Evolutionary conservation across 2,888 invertebrate genomes (phyloP).

Genomic region (Ectemnius cavifrons): DNA sequence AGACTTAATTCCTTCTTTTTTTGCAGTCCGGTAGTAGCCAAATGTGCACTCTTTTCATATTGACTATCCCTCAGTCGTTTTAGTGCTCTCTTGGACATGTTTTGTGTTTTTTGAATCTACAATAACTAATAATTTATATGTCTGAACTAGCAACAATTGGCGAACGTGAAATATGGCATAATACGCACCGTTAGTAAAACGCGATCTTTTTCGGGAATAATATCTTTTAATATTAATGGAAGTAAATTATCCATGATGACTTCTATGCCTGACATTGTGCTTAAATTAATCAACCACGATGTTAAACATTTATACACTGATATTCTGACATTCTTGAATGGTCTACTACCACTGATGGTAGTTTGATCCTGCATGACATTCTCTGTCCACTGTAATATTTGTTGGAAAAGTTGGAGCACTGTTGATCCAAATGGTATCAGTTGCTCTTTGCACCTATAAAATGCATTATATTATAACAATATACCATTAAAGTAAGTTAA

Average conservation of each 20-base stretch:
- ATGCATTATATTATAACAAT: slow-evolving; percentile 23
- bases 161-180: neutral
- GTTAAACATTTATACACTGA: slow-evolving; percentile 67
- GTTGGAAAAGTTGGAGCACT: slow-evolving; percentile 67
- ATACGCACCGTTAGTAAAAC: slow-evolving; percentile 65
- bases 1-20: slow-evolving; percentile 40
- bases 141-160: slow-evolving; percentile 2
- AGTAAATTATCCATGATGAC: slow-evolving; percentile 67
- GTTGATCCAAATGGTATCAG: slow-evolving; percentile 66
- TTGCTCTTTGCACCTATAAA: slow-evolving; percentile 67
- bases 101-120: slow-evolving; percentile 65
- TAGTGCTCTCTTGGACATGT: slow-evolving; percentile 64
- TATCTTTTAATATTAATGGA: slow-evolving; percentile 65
- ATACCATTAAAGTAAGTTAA: neutral
- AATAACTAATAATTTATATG: slow-evolving; percentile 12
- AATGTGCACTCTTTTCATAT: slow-evolving; percentile 58
- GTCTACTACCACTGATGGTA: slow-evolving; percentile 62
- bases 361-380: slow-evolving; percentile 46
- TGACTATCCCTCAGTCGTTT: slow-evolving; percentile 67
- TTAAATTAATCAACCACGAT: slow-evolving; percentile 65
- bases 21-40: slow-evolving; percentile 42
- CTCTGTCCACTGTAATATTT: slow-evolving; percentile 70
- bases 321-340: slow-evolving; percentile 63
- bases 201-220: slow-evolving; percentile 64
- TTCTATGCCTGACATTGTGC: slow-evolving; percentile 69